Conservation (phyloP, 1,140 invertebrate genomes). For the Drosophila subpulchrella region DNA sequence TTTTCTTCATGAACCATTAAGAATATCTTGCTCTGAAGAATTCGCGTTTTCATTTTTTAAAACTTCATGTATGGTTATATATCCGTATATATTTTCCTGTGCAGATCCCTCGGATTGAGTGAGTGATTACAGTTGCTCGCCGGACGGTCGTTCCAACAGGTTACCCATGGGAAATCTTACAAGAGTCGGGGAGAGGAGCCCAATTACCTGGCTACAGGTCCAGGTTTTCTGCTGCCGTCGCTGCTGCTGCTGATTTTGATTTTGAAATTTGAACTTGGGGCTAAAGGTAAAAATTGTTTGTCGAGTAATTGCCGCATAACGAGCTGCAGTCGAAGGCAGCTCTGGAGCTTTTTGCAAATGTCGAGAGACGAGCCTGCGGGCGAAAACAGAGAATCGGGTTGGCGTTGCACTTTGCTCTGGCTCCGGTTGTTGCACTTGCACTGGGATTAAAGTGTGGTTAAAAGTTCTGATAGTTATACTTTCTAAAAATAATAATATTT, state of each 20-base stretch:
- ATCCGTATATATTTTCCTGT: slow-evolving; percentile 3
- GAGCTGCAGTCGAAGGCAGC: slow-evolving; percentile 47
- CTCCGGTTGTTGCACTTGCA: slow-evolving; percentile 36
- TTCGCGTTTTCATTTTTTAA: not conserved
- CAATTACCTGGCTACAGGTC: slow-evolving; percentile 62
- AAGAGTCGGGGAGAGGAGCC: slow-evolving; percentile 47
- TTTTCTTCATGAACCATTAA: too few species aligned
- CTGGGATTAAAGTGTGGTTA: not conserved
- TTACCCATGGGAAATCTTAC: slow-evolving; percentile 79
- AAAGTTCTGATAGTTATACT: not conserved
- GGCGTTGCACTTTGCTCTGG: slow-evolving; percentile 53
- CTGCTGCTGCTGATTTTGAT: slow-evolving; percentile 70
- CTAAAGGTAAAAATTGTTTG: slow-evolving; percentile 84
- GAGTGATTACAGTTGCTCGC: slow-evolving; percentile 73
- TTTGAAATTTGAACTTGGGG: slow-evolving; percentile 83
- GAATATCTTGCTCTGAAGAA: not conserved
- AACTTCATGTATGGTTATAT: too few species aligned
- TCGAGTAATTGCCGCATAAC: slow-evolving; percentile 81
- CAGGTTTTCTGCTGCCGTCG: slow-evolving; percentile 29
- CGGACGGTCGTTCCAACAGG: slow-evolving; percentile 64
- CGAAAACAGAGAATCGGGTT: slow-evolving; percentile 54
- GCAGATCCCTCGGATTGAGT: slow-evolving; percentile 59
- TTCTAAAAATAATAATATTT: not conserved
- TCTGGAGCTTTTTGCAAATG: slow-evolving; percentile 45
- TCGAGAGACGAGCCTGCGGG: slow-evolving; percentile 45